phyloP scores from a whole-genome alignment of 1,140 invertebrate species.

The Caenorhabditis brenneri region DNA sequence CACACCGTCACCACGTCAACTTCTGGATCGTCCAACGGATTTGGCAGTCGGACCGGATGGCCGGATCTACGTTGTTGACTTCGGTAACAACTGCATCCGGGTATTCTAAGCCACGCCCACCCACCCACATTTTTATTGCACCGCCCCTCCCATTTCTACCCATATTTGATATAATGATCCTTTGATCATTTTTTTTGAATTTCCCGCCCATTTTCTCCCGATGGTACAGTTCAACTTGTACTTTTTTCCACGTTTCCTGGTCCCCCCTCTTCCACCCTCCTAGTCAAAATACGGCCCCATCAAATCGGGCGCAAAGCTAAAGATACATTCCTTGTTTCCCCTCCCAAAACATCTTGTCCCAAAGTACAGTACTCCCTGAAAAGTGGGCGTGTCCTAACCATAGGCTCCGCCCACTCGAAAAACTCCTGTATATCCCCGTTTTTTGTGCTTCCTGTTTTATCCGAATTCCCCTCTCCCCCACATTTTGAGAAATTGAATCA shows the following conservation, averaged over 20 bases:
- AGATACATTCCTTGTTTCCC: neutral
- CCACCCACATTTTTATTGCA: neutral
- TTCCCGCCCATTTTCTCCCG: neutral
- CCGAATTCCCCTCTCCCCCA: neutral
- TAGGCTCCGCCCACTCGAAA: neutral
- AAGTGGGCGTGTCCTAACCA: too few relatives aligned
- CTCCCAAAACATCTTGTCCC: too few relatives aligned
- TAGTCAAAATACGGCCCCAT: neutral
- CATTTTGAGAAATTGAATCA: neutral
- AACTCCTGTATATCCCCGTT: neutral
- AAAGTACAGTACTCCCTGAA: neutral
- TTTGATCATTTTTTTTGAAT: neutral
- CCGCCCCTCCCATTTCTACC: neutral
- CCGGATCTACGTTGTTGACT: slow-evolving; percentile 77
- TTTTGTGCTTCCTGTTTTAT: slow-evolving; percentile 6
- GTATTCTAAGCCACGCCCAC: slow-evolving; percentile 72
- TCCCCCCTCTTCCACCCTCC: neutral
- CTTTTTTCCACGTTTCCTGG: neutral
- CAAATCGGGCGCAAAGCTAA: neutral
- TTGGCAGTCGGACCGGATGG: slow-evolving; percentile 76
- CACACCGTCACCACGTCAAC: slow-evolving; percentile 1
- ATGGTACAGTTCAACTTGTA: neutral
- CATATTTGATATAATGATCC: neutral
- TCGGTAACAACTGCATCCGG: slow-evolving; percentile 77
- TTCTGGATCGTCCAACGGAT: slow-evolving; percentile 76